These are phyloP conservation scores for Gobiocypris rarus DNA, from an alignment of 2,113 vertebrate species.

Conservation along the genomic window DNA sequence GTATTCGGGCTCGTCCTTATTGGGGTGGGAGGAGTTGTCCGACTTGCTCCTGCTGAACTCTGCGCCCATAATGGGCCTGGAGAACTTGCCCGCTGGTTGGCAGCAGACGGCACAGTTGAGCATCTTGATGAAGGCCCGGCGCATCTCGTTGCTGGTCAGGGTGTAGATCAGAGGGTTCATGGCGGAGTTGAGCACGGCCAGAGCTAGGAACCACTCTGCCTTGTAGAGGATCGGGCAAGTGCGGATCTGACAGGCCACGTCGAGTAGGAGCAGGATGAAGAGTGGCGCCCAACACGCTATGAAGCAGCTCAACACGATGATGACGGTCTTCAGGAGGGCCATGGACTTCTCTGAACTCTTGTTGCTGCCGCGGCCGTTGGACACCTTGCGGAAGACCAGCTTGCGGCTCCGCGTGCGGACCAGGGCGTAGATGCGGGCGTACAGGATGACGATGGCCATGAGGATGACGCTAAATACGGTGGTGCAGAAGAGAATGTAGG, in stretches of 20 bases:
- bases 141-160: slow-evolving; percentile 97
- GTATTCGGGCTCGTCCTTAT: slow-evolving; percentile 88
- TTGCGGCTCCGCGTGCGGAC: slow-evolving; percentile 92
- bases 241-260: slow-evolving; percentile 89
- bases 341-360: slow-evolving; percentile 94
- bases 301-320: slow-evolving; percentile 96
- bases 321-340: slow-evolving; percentile 95
- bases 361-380: slow-evolving; percentile 81
- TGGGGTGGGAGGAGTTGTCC: slow-evolving; percentile 94
- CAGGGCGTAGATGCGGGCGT: slow-evolving; percentile 92
- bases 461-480: slow-evolving; percentile 91
- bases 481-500: slow-evolving; percentile 98
- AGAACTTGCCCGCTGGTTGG: slow-evolving; percentile 78
- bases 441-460: slow-evolving; percentile 91
- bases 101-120: slow-evolving; percentile 84
- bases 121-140: slow-evolving; percentile 90
- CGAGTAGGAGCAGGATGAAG: slow-evolving; percentile 93
- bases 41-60: slow-evolving; percentile 97
- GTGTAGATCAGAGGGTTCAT: slow-evolving; percentile 99
- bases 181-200: slow-evolving; percentile 95
- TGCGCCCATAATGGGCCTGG: slow-evolving; percentile 86
- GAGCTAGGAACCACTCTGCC: slow-evolving; percentile 93
- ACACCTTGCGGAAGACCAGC: slow-evolving; percentile 89
- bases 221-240: slow-evolving; percentile 87
- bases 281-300: slow-evolving; percentile 97